Conservation (phyloP, 2,797 vertebrate genomes). For the Bovichtus variegatus region DNA sequence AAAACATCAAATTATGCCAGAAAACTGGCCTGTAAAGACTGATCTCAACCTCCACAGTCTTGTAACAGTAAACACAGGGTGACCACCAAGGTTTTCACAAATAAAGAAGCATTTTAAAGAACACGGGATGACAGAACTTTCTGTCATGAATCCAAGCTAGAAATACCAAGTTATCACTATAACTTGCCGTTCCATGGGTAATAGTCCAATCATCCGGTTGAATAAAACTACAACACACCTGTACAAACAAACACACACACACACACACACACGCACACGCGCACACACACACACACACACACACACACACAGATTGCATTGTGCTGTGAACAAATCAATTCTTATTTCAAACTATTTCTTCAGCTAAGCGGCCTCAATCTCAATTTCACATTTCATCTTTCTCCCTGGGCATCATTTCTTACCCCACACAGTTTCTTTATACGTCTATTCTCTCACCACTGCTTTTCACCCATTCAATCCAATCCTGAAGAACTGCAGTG, state of each 20-base stretch:
- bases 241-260: background rate
- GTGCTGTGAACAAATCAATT: background rate
- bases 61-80: background rate
- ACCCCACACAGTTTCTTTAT: background rate
- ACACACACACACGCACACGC: background rate
- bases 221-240: slow-evolving; percentile 18
- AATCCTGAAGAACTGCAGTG: background rate
- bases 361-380: background rate
- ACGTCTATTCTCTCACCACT: background rate
- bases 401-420: background rate
- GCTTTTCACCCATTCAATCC: background rate
- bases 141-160: background rate
- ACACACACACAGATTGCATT: background rate
- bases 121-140: background rate
- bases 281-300: background rate
- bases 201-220: slow-evolving; percentile 9
- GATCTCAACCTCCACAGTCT: background rate
- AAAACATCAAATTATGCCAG: background rate
- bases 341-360: background rate
- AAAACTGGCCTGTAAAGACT: background rate
- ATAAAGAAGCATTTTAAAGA: background rate
- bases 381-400: background rate
- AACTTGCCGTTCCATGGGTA: background rate
- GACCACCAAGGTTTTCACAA: background rate
- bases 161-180: background rate